Evolutionary conservation across 1,140 invertebrate genomes (phyloP), one percentile per base, ranked within the genome.

Genomic region (Drosophila repleta): DNA sequence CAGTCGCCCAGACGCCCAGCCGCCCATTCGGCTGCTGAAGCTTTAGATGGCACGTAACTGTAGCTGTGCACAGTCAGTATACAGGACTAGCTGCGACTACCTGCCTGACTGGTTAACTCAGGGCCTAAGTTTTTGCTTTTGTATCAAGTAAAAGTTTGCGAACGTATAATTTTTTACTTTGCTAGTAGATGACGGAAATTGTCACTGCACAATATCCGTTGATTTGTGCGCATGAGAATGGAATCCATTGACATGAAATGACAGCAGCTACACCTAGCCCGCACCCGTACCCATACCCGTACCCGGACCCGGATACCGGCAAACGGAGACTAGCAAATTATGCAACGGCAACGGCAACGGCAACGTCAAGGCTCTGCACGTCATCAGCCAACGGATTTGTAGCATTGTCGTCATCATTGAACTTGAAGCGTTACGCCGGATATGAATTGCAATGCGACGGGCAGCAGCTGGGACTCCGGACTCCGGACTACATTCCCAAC

Each of bases 181-280:
- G 68, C 63, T 52, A 35, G 10, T 35, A 35, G 32, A 35, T 11
- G 71, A 62, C 79, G 81, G 82, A 87, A 87, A 87, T 87, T 87
- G 82, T 87, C 82, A 76, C 63, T 79, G 83, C 79, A 88, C 82
- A 87, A 87, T 87, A 87, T 87, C 82, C 82, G 82, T 88, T 87
- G 83, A 88, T 87, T 87, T 87, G 83, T 79, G 82, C 80, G 79
- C 83, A 70, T 88, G 78, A 74, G 87, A 87, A 88, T 79, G 67
- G 72, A 78, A 82, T 70, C 67, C 71, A 87, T 88, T 87, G 83
- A 82, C 83, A 76, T 66, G 48, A 79, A 75, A 68, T 83, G 79
- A 77, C 68, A 60, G 57, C 26, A 43, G 15, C 26, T 3, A 52
- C 49, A 52, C 15, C 49, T 29, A 15, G 15, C 15, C 49, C 48